Base-by-base conservation (phyloP, 37 sponge, comb jelly and placozoan genomes). In the Chondrosia reniformis region DNA sequence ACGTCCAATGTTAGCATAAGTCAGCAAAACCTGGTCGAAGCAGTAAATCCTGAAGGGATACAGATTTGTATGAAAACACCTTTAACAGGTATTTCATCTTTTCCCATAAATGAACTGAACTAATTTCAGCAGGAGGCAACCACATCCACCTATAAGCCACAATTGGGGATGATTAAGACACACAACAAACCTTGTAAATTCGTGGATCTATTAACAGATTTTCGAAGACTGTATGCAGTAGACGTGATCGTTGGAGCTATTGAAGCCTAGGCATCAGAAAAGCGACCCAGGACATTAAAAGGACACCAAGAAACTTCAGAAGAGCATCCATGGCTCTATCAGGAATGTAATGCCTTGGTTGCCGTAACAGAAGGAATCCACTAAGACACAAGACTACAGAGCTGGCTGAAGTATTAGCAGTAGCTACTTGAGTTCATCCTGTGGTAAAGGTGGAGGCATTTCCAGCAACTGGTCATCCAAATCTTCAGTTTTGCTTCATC, bases 1-100 rank as follows among this genome's bases (percentile, higher is more conserved):
- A 74, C 39, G n/a, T 63, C 80, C 88, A 87, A 38, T 74, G 77
- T 57, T 79, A 41, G 75, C 63, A 88, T 37, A 13, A 27, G 37
- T 59, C 39, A 12, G 39, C 56, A 61, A 85, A 74, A 15, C 45
- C 54, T 28, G 74, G 24, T 34, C 31, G 43, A 28, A 56, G 17
- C 17, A 85, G 65, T 40, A 85, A 42, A 62, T 57, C 25, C 44
- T 79, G 52, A 9, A 85, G 31, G 17, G 65, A 44, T 15, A 86
- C 34, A 34, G 41, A 17, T 4, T 42, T 31, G 39, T 86, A 86
- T 39, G 79, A 80, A 58, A 78, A 86, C 21, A 58, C 75, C 57
- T 58, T 38, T 13, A 76, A 63, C 12, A 76, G 80, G 46, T 79
- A 73, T 24, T 63, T 54, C 12, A 76, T 46, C 19, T 63, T 15